phyloP scores from a whole-genome alignment of 2,113 vertebrate genomes.

The Sebastes fasciatus region DNA sequence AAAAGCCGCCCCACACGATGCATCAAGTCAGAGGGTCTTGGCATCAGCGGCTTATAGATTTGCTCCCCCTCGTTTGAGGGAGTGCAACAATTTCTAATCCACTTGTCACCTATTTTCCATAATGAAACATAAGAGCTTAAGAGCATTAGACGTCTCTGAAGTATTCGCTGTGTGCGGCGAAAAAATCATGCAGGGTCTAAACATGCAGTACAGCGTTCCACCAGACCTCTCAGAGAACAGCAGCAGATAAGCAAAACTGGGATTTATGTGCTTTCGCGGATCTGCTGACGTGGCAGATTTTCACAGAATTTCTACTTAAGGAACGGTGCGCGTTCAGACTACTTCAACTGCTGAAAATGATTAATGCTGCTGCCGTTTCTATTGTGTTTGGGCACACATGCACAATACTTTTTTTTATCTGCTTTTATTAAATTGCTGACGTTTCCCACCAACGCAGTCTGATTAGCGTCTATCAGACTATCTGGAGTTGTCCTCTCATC shows the following conservation, averaged over 20 bases:
- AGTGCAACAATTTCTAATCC: slow-evolving; percentile 47
- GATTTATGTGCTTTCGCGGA: slow-evolving; percentile 37
- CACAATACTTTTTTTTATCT: neutral
- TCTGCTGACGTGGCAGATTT: slow-evolving; percentile 31
- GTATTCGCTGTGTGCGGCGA: slow-evolving; percentile 22
- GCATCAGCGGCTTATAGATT: slow-evolving; percentile 22
- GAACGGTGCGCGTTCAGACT: neutral
- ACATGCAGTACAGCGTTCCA: slow-evolving; percentile 8
- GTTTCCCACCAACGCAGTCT: slow-evolving; percentile 6
- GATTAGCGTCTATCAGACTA: slow-evolving; percentile 30
- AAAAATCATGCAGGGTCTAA: slow-evolving; percentile 12
- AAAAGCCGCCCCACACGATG: slow-evolving; percentile 18
- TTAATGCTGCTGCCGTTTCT: slow-evolving; percentile 24
- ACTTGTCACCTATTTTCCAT: slow-evolving; percentile 39
- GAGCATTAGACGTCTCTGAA: slow-evolving; percentile 46
- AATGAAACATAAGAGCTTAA: slow-evolving; percentile 43
- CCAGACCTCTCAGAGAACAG: slow-evolving; percentile 13
- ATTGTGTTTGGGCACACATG: neutral
- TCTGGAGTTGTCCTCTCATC: slow-evolving; percentile 44
- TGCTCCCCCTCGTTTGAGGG: slow-evolving; percentile 4
- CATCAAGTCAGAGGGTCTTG: neutral
- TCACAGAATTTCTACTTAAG: slow-evolving; percentile 25
- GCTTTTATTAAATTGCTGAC: slow-evolving; percentile 11
- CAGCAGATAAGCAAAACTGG: slow-evolving; percentile 44
- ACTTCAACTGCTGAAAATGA: slow-evolving; percentile 15